Conservation (phyloP, 1,140 invertebrate genomes). For the Hylaeus volcanicus region DNA sequence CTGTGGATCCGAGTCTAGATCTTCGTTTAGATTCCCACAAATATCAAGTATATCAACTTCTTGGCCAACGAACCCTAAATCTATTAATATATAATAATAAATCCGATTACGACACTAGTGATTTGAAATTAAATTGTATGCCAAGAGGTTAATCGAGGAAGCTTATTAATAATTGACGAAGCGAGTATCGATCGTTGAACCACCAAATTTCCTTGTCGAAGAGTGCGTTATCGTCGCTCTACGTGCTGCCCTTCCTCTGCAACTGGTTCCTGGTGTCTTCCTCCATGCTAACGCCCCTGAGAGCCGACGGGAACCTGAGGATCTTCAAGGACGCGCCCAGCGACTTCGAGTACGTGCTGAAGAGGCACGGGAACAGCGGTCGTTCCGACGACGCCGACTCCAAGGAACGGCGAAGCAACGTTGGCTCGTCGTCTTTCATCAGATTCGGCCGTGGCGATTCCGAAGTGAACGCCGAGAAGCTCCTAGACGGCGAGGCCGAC, state of each 20-base stretch:
- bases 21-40: no score
- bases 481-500: slow-evolving; percentile 15
- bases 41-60: no score
- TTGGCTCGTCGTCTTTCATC: slow-evolving; percentile 74
- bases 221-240: slow-evolving; percentile 51
- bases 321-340: slow-evolving; percentile 58
- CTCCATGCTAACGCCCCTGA: slow-evolving; percentile 57
- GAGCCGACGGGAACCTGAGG: slow-evolving; percentile 50
- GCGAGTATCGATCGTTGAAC: no score
- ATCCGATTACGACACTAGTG: no score
- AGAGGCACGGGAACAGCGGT: slow-evolving; percentile 58
- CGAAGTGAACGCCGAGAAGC: slow-evolving; percentile 35
- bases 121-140: no score
- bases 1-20: no score
- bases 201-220: neutral
- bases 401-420: slow-evolving; percentile 73
- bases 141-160: neutral
- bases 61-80: no score
- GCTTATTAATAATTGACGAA: neutral
- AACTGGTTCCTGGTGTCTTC: slow-evolving; percentile 62
- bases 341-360: slow-evolving; percentile 71
- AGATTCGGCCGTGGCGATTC: slow-evolving; percentile 70
- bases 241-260: slow-evolving; percentile 61
- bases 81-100: no score
- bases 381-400: slow-evolving; percentile 62